Base-by-base conservation (phyloP, 2,113 vertebrate genomes). In the Chaetops frenatus region DNA sequence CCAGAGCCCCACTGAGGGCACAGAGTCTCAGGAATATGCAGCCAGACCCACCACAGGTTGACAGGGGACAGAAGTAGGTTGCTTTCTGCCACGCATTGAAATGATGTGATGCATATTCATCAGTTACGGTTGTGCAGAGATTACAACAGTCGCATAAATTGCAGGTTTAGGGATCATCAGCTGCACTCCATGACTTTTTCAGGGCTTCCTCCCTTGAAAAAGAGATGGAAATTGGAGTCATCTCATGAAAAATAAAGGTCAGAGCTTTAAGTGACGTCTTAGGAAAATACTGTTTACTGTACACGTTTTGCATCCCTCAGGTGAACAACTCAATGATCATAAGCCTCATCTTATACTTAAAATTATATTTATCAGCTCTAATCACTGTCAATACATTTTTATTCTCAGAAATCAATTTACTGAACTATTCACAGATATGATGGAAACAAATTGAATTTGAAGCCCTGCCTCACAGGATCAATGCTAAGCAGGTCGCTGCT, bases 41-140 rank as follows among this genome's bases (percentile, higher is more conserved):
- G 74, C 33, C 89, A 96, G 84, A 87, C 66, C 70, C 84, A 71
- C 47, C 2, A 6, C 56, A 89, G 78, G 54, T 81, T 86, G 78
- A 67, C 42, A 33, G 19, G 76, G 93, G 89, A 73, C 82, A 94
- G 91, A 96, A 96, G 54, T 97, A 94, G 95, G 94, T 96, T 97
- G 69, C 67, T 92, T 83, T 97, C 79, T 15, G 27, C 85, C 18
- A 6, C 2, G 71, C 81, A 95, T 93, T 91, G 79, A 95, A 91
- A 97, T 80, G 5, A 91, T 72, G 54, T 77, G 76, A 96, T 97
- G 79, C 91, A 95, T 96, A 96, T 96, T 97, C 92, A 96, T 95
- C 84, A 94, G 92, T 80, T 85, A 95, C 4, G 0, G 91, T 88
- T 95, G 90, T 90, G 71, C 6, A 0, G 42, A 92, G 81, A 93